Percentiles rank a stretch among this genome's conserved stretches.
phyloP scores from a whole-genome alignment of 2,797 vertebrate species.

The Sciaenops ocellatus region DNA sequence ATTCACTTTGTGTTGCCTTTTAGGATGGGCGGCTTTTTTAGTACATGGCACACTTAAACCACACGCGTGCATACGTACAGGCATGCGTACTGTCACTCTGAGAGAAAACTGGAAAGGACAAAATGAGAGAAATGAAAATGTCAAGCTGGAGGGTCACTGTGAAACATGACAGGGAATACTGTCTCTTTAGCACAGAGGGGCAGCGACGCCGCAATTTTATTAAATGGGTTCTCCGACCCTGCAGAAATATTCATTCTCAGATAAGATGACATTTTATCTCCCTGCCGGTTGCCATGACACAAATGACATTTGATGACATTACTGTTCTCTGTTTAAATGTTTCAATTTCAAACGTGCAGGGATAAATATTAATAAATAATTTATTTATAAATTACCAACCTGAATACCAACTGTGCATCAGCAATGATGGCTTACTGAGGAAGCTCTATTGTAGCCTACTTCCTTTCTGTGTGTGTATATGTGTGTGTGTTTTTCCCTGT shows the following conservation, averaged over 20 bases:
- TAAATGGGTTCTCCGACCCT: slow-evolving; percentile 69
- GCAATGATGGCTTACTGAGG: slow-evolving; percentile 26
- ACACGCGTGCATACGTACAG: background rate
- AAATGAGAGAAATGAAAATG: slow-evolving; percentile 73
- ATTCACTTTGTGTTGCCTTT: slow-evolving; percentile 53
- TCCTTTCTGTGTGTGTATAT: background rate
- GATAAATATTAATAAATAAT: too few relatives aligned
- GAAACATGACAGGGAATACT: slow-evolving; percentile 68
- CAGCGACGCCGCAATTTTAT: slow-evolving; percentile 47
- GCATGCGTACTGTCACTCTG: slow-evolving; percentile 42
- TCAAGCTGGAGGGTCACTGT: slow-evolving; percentile 67
- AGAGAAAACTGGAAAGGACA: slow-evolving; percentile 66
- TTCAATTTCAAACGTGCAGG: slow-evolving; percentile 53
- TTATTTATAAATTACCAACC: slow-evolving; percentile 52
- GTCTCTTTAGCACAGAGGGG: slow-evolving; percentile 49
- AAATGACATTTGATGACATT: slow-evolving; percentile 72
- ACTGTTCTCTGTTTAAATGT: slow-evolving; percentile 70
- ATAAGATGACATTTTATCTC: slow-evolving; percentile 74
- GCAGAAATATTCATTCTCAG: slow-evolving; percentile 68
- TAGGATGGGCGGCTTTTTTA: slow-evolving; percentile 32
- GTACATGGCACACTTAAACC: slow-evolving; percentile 10
- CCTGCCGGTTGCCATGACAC: slow-evolving; percentile 60
- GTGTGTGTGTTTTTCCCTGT: background rate
- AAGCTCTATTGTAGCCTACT: background rate
- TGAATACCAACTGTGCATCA: slow-evolving; percentile 25